Percentiles rank a stretch among this genome's conserved stretches.
Conservation (phyloP, 2,113 vertebrate species). For the Odontophorus gujanensis region DNA sequence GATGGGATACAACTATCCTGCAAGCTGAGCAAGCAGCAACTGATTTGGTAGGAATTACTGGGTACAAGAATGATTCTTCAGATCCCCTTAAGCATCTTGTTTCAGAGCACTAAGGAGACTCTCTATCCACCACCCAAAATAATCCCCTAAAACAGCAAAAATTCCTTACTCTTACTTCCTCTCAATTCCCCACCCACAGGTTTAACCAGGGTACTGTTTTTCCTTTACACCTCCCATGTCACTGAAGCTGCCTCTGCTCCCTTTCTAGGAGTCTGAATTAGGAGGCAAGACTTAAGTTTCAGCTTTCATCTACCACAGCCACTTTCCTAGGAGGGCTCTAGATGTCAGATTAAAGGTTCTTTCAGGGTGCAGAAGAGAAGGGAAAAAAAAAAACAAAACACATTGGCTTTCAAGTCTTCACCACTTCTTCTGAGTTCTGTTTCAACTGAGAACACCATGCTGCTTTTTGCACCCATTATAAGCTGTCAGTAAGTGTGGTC, state of each 20-base stretch:
- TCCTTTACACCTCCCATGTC: background rate
- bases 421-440: background rate
- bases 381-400: background rate
- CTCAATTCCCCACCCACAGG: background rate
- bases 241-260: background rate
- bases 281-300: background rate
- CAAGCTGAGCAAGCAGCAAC: background rate
- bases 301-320: background rate
- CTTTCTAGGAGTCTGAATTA: background rate
- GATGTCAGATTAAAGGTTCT: background rate
- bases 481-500: background rate
- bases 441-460: background rate
- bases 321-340: background rate
- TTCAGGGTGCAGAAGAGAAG: background rate
- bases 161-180: background rate
- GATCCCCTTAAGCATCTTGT: background rate
- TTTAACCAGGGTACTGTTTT: background rate
- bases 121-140: background rate
- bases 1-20: background rate
- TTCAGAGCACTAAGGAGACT: background rate
- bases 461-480: background rate
- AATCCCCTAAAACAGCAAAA: background rate
- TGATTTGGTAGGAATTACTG: background rate
- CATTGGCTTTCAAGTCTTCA: background rate
- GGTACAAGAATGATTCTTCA: background rate